Evolutionary conservation across 2,888 invertebrate genomes (phyloP).

Genomic region (Drosophila cognata): DNA sequence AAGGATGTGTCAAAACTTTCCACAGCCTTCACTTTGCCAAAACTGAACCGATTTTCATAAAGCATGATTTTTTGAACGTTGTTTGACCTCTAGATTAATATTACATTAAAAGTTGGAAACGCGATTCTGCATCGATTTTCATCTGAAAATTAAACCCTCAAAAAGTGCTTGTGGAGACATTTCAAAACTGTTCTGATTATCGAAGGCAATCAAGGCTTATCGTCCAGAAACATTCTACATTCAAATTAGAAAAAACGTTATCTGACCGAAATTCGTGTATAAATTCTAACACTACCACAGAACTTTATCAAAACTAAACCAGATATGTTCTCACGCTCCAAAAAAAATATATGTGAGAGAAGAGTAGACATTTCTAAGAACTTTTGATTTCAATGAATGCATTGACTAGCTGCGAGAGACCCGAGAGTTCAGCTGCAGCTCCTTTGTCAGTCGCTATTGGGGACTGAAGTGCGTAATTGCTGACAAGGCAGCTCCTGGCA

Average conservation of each 20-base stretch:
- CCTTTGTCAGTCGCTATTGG: slow-evolving; percentile 59
- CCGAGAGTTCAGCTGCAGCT: slow-evolving; percentile 12
- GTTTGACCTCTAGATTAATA: too few species aligned
- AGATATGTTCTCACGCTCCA: slow-evolving; percentile 61
- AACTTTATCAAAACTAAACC: slow-evolving; percentile 5
- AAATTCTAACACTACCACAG: not conserved
- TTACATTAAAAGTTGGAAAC: not conserved
- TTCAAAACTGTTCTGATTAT: not conserved
- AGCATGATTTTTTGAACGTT: too few species aligned
- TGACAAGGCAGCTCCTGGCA: slow-evolving; percentile 73
- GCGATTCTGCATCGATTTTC: not conserved
- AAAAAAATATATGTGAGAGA: slow-evolving; percentile 2
- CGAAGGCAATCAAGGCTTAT: not conserved
- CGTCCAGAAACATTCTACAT: not conserved
- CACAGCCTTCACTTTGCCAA: accelerated
- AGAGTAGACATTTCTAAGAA: slow-evolving; percentile 60
- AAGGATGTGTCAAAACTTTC: too few species aligned
- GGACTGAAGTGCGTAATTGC: slow-evolving; percentile 78
- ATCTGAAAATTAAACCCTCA: not conserved
- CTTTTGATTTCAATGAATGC: slow-evolving; percentile 60
- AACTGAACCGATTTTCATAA: not conserved
- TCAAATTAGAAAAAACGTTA: not conserved
- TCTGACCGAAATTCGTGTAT: not conserved
- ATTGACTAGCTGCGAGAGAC: slow-evolving; percentile 53
- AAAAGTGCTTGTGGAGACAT: not conserved